These are phyloP conservation scores for Drosophila repleta DNA, from an alignment of 1,140 invertebrate species.

Conservation along the genomic window DNA sequence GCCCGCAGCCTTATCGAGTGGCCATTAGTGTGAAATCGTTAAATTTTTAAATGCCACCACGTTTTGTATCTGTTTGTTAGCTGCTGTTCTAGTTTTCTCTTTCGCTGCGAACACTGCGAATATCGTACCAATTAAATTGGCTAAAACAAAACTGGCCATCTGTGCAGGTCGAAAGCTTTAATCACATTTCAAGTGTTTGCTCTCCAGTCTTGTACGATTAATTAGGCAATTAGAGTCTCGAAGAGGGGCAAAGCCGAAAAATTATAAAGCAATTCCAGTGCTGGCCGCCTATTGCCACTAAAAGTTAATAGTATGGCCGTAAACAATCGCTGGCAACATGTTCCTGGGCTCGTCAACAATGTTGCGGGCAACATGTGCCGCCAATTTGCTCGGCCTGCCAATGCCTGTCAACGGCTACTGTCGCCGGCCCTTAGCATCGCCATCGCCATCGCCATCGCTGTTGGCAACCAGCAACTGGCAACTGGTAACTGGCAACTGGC, in stretches of 20 bases:
- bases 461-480: neutral
- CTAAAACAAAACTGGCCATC: slow-evolving; percentile 26
- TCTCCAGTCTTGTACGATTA: slow-evolving; percentile 46
- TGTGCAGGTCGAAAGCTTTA: slow-evolving; percentile 47
- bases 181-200: slow-evolving; percentile 57
- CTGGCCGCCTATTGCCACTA: slow-evolving; percentile 34
- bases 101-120: slow-evolving; percentile 32
- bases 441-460: slow-evolving; percentile 41
- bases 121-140: slow-evolving; percentile 74
- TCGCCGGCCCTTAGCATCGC: slow-evolving; percentile 35
- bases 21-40: slow-evolving; percentile 78
- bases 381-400: slow-evolving; percentile 77
- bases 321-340: slow-evolving; percentile 29
- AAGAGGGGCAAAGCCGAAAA: slow-evolving; percentile 10
- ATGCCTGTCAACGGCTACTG: slow-evolving; percentile 65
- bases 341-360: slow-evolving; percentile 31
- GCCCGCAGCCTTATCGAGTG: slow-evolving; percentile 61
- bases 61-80: slow-evolving; percentile 44
- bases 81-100: slow-evolving; percentile 50
- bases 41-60: slow-evolving; percentile 76
- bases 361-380: slow-evolving; percentile 60
- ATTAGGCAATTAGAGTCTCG: slow-evolving; percentile 62
- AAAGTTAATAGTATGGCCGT: slow-evolving; percentile 40
- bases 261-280: slow-evolving; percentile 73
- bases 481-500: slow-evolving; percentile 13